Base-by-base conservation (phyloP, 2,888 invertebrate genomes). In the Colletes collaris region DNA sequence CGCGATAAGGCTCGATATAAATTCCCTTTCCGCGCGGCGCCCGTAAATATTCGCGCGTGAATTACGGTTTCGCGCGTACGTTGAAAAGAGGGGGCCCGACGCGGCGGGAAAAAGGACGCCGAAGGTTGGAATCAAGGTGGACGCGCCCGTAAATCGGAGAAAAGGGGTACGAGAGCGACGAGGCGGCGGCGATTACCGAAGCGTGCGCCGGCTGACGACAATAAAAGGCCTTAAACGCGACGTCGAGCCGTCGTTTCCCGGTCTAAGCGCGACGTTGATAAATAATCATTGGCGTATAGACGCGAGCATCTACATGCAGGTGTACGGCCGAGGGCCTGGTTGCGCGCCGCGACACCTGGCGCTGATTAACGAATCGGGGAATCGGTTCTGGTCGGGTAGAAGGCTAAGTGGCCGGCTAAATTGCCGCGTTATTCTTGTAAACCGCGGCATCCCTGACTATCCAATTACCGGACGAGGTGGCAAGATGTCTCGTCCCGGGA, bases 331-430 rank as follows among this genome's bases (percentile, higher is more conserved):
- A 67, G 27, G 35, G 46, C 58, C 13, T 52, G 46, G 27, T 35
- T 27, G 56, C 4, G 8, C 52, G 3, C 7, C 75, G 70, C 77
- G 85, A 87, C 88, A 87, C 86, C 85, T 86, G 87, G 86, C 78
- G 77, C 86, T 84, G 85, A 87, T 87, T 88, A 87, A 84, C 81
- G 85, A 85, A 87, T 88, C 86, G 82, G 72, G 81, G 81, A 84
- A 86, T 85, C 83, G 83, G 78, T 75, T 79, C 76, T 64, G 80
- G 77, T 74, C 76, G 52, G 81, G 77, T 79, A 78, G 81, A 81
- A 59, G 78, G 75, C 75, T 88, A 88, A 85, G 82, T 77, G 85
- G 80, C 72, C 81, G 77, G 78, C 77, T 87, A 85, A 87, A 87
- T 86, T 87, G 86, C 86, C 70, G 66, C 82, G 82, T 86, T 87